Evolutionary conservation across 2,797 vertebrate species (phyloP), one percentile per base, ranked within the genome.

Genomic region (Thaleichthys pacificus): DNA sequence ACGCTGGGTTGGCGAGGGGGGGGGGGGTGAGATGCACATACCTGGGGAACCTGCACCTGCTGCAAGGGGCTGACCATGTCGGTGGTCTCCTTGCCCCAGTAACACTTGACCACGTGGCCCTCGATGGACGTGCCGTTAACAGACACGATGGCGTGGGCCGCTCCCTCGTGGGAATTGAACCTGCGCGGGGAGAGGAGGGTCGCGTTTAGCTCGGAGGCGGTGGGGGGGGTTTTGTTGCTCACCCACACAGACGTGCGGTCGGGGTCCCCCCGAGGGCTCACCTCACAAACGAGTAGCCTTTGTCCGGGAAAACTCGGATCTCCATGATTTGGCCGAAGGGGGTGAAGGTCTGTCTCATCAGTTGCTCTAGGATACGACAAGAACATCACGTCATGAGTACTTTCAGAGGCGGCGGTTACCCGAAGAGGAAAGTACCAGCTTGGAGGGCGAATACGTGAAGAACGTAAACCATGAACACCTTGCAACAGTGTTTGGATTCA

Each of bases 261-360:
- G 5, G 1, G 1, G 35, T 24, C 26, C 35, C 35, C 15, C 14
- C 14, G 30, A 0, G 54, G 7, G 71, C 80, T n/a, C 90, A 97
- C 97, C 97, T 94, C 88, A 99, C 93, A 71, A 99, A 99, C 3
- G 97, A 98, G 87, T 99, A 99, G 70, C 97, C 97, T 93, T 99
- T 99, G 85, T 98, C 97, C 0, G 97, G 97, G 88, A 99, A 99
- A 85, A 99, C 97, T 38, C 97, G 91, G 71, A 98, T 96, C 87
- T 99, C 97, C 97, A 98, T 94, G 85, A 99, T 98, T 91, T 97
- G 97, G 58, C 97, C 97, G 9, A 99, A 99, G 19, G 96, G 96
- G 12, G 97, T 97, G 89, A 99, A 98, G 72, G 97, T 98, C 93
- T 98, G 96, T 84, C 97, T 96, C 97, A 99, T 98, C 54, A 96